Percentiles rank a stretch among this genome's conserved stretches.
phyloP scores from a whole-genome alignment of 2,888 invertebrate species.

The Oxyteleia sp. region DNA sequence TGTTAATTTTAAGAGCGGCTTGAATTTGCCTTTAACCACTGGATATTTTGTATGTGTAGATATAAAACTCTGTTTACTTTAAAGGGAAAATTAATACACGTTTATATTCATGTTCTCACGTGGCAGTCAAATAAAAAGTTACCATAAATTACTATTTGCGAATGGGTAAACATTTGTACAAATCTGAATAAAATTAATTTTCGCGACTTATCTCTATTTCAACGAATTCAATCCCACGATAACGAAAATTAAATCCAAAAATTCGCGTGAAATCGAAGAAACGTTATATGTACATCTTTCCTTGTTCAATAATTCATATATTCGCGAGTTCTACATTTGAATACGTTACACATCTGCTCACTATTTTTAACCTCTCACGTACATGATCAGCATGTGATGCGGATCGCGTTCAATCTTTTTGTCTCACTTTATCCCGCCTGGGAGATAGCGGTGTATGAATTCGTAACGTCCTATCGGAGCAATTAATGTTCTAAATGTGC shows the following conservation, averaged over 20 bases:
- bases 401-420: conserved; percentile 40
- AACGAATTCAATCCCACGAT: conserved; percentile 26
- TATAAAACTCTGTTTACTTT: no score
- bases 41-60: no score
- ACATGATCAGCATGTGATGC: conserved; percentile 55
- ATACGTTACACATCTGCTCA: conserved; percentile 43
- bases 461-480: conserved; percentile 30
- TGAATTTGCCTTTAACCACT: no score
- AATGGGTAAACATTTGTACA: no score
- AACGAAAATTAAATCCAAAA: conserved; percentile 46
- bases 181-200: neutral
- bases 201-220: neutral
- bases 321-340: conserved; percentile 38
- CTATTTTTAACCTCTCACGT: conserved; percentile 49
- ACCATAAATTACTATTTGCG: no score
- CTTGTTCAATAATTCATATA: conserved; percentile 56
- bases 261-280: conserved; percentile 23
- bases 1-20: no score
- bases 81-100: no score
- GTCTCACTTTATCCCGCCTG: conserved; percentile 24
- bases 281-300: conserved; percentile 26
- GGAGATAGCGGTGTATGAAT: conserved; percentile 44
- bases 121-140: no score
- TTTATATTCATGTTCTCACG: no score
- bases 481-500: conserved; percentile 56